Percentiles rank a stretch among this genome's conserved stretches.
phyloP scores from a whole-genome alignment of 2,113 vertebrate genomes.

The Aphyosemion australe region DNA sequence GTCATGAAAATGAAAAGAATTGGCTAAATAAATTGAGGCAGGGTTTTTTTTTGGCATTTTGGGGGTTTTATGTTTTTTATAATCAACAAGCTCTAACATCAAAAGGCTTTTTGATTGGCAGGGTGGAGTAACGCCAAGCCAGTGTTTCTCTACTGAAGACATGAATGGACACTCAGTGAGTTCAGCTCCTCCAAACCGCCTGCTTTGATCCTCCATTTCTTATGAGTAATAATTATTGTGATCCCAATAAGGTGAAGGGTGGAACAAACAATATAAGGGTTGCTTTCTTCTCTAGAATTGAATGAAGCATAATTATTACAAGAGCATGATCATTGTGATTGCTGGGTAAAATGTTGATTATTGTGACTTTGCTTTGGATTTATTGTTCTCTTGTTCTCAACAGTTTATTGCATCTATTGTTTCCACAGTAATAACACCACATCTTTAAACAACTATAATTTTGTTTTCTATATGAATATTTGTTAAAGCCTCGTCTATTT shows the following conservation, averaged over 20 bases:
- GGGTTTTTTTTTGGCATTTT: background rate
- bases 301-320: slow-evolving; percentile 24
- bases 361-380: slow-evolving; percentile 34
- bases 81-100: slow-evolving; percentile 34
- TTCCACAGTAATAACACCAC: slow-evolving; percentile 14
- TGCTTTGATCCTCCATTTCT: slow-evolving; percentile 26
- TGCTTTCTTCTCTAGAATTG: slow-evolving; percentile 9
- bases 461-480: slow-evolving; percentile 6
- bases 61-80: background rate
- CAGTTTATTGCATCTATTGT: slow-evolving; percentile 17
- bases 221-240: background rate
- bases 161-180: slow-evolving; percentile 77
- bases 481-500: slow-evolving; percentile 5
- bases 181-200: slow-evolving; percentile 38
- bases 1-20: background rate
- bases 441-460: slow-evolving; percentile 12
- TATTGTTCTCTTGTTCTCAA: slow-evolving; percentile 21
- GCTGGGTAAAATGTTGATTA: slow-evolving; percentile 15
- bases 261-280: slow-evolving; percentile 2
- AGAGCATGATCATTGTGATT: slow-evolving; percentile 46
- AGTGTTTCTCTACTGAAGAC: slow-evolving; percentile 67
- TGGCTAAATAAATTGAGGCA: background rate
- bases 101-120: slow-evolving; percentile 66
- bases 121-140: slow-evolving; percentile 59
- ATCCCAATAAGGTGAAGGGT: slow-evolving; percentile 43